Evolutionary conservation across 2,888 invertebrate species (phyloP), one percentile per base, ranked within the genome.

Genomic region (Lepidocyrtoides sp.): DNA sequence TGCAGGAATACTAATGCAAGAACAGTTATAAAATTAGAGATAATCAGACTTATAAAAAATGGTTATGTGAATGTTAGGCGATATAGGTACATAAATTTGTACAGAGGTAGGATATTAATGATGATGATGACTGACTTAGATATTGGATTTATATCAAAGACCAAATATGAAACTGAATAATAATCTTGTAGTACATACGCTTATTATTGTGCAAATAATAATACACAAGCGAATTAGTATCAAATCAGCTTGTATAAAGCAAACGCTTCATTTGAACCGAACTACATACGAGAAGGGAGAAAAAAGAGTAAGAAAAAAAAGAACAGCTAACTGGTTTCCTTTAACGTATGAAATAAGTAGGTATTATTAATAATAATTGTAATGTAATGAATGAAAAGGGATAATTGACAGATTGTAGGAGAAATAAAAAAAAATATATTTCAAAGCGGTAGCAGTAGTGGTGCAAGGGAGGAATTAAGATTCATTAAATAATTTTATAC

Each of bases 11-110:
- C 51, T 89, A 89, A 81, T 89, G 63, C 60, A 82, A 48, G 81
- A 57, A 82, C 88, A 89, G 88, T 89, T 89, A 89, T 72, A 89
- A 89, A 89, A 89, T 89, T 89, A 82, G 69, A 82, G 81, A 89
- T 89, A 89, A 89, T 89, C 88, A 44, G 57, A 32, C 36, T 51
- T 60, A n/a, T 36, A 63, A 23, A 26, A 60, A 41, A 8, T 57
- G 17, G 82, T 36, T 14, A 44, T 60, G 36, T n/a, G n/a, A n/a
- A n/a, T n/a, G n/a, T n/a, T n/a, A n/a, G 8, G 51, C n/a, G 48
- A 51, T 32, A 32, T 48, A 48, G n/a, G n/a, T n/a, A n/a, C n/a
- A n/a, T n/a, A n/a, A n/a, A 48, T 66, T 0, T 66, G 66, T 5
- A 63, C 20, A 10, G 60, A 10, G 26, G n/a, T 41, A 36, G 20